Percentiles rank a stretch among this genome's conserved stretches.
Evolutionary conservation across 2,797 vertebrate genomes (phyloP).

Genomic region (Taeniopygia guttata): DNA sequence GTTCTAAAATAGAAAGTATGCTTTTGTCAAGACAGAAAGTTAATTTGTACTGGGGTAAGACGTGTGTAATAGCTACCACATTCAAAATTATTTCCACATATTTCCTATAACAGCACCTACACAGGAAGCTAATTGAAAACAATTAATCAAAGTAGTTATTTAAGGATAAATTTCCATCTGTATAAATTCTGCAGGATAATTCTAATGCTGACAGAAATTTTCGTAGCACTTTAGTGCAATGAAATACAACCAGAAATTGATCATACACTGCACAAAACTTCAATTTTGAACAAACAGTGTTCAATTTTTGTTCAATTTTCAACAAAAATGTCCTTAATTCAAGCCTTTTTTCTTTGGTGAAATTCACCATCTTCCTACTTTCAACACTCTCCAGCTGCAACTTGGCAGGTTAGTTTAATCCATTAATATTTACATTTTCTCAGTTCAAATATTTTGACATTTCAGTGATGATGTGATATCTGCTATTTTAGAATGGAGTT

Average conservation of each 20-base stretch:
- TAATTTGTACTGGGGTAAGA: not conserved
- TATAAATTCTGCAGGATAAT: not conserved
- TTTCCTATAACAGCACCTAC: not conserved
- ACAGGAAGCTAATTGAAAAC: not conserved
- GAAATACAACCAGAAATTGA: not conserved
- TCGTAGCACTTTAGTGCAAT: not conserved
- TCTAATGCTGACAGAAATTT: not conserved
- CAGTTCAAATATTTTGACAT: conserved; percentile 60
- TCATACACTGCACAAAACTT: not conserved
- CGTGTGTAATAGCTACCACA: not conserved
- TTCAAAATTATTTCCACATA: not conserved
- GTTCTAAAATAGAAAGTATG: not conserved
- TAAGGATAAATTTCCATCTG: not conserved
- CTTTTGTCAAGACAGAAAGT: not conserved
- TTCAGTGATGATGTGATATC: not conserved
- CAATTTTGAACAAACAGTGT: not conserved
- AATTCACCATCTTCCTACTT: not conserved
- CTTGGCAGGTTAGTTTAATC: conserved; percentile 26
- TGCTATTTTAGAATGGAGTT: not conserved
- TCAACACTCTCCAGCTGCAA: not conserved
- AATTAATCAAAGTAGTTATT: not conserved
- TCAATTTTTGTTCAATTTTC: not conserved
- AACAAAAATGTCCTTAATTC: not conserved
- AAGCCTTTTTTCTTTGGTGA: not conserved
- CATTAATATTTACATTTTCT: conserved; percentile 36